These are phyloP conservation scores for Drosophila sp. DNA, from an alignment of 1,140 invertebrate genomes.

Conservation along the genomic window DNA sequence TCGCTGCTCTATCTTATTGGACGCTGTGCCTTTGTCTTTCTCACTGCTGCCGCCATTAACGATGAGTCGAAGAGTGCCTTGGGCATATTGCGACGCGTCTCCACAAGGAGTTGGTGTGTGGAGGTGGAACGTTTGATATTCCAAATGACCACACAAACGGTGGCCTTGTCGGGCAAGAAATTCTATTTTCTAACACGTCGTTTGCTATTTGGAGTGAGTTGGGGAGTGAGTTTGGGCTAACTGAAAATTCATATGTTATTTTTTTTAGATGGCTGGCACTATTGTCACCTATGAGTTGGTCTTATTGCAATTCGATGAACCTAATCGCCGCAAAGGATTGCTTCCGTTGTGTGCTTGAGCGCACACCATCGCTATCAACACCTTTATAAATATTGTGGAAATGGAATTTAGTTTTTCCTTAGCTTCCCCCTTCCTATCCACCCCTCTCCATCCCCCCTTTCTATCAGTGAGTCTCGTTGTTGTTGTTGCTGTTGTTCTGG, in stretches of 20 bases:
- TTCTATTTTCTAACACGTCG: slow-evolving; percentile 87
- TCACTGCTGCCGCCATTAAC: slow-evolving; percentile 85
- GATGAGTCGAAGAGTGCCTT: slow-evolving; percentile 85
- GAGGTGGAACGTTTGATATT: slow-evolving; percentile 83
- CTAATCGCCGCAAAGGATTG: slow-evolving; percentile 72
- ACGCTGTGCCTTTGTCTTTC: slow-evolving; percentile 85
- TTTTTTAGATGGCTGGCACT: slow-evolving; percentile 84
- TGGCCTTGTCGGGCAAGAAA: slow-evolving; percentile 86
- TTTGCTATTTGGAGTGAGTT: slow-evolving; percentile 85
- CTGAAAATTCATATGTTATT: not conserved
- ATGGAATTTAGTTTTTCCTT: too few species aligned
- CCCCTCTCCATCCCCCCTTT: not conserved
- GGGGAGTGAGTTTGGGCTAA: not conserved
- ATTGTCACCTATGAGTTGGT: slow-evolving; percentile 89
- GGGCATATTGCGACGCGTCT: slow-evolving; percentile 84
- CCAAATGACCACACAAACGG: slow-evolving; percentile 75
- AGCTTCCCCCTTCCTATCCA: not conserved
- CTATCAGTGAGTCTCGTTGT: not conserved
- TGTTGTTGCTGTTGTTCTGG: not conserved
- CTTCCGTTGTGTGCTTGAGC: slow-evolving; percentile 60
- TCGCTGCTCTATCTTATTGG: slow-evolving; percentile 86
- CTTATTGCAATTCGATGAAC: slow-evolving; percentile 85
- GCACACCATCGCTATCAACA: slow-evolving; percentile 14
- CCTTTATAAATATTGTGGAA: not conserved
- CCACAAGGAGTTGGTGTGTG: slow-evolving; percentile 84